These are phyloP conservation scores for Mizuhopecten yessoensis DNA, from an alignment of 1,140 invertebrate species.

Conservation along the genomic window DNA sequence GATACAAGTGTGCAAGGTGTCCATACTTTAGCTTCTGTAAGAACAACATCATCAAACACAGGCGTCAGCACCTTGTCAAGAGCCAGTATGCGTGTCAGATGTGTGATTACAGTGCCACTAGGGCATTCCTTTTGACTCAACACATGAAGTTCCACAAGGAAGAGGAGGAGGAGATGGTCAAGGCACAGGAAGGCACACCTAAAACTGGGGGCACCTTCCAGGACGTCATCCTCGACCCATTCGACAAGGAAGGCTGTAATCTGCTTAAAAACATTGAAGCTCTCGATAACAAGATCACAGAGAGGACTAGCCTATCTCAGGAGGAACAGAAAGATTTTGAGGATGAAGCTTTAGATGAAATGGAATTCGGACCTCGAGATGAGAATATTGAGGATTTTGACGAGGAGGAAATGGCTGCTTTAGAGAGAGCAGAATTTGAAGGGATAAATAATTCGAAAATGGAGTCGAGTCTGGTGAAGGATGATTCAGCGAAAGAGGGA, in stretches of 20 bases:
- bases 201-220: slow-evolving; percentile 53
- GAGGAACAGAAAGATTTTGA: slow-evolving; percentile 50
- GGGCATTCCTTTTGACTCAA: slow-evolving; percentile 69
- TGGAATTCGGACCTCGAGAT: slow-evolving; percentile 47
- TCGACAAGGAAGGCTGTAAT: slow-evolving; percentile 61
- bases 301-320: not conserved
- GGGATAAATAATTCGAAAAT: not conserved
- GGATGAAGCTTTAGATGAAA: slow-evolving; percentile 48
- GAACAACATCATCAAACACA: slow-evolving; percentile 75
- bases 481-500: slow-evolving; percentile 1
- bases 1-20: slow-evolving; percentile 74
- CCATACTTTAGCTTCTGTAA: slow-evolving; percentile 74
- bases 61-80: slow-evolving; percentile 73
- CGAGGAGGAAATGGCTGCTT: slow-evolving; percentile 61
- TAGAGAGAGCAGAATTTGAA: slow-evolving; percentile 57
- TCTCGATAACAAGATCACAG: slow-evolving; percentile 40
- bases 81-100: slow-evolving; percentile 72
- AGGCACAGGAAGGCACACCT: slow-evolving; percentile 48
- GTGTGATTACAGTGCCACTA: slow-evolving; percentile 74
- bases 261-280: slow-evolving; percentile 61
- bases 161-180: slow-evolving; percentile 47
- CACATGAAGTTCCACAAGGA: slow-evolving; percentile 71
- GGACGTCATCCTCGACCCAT: slow-evolving; percentile 72
- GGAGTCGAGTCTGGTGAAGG: not conserved
- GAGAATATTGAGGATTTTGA: slow-evolving; percentile 56